Evolutionary conservation across 2,797 vertebrate species (phyloP), one percentile per base, ranked within the genome.

Genomic region (Argyrosomus regius): DNA sequence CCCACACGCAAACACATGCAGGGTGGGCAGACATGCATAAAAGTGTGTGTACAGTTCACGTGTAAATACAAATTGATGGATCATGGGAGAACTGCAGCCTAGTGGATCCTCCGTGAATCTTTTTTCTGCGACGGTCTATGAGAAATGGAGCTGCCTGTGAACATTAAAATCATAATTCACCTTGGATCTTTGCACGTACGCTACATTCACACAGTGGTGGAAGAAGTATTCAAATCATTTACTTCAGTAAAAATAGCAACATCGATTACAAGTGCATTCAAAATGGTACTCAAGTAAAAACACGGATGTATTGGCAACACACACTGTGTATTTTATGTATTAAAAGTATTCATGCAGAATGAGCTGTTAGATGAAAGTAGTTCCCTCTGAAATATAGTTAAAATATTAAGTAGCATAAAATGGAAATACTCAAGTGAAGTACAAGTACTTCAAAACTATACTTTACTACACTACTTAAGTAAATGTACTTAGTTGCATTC

Each of bases 1-100:
- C 3, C 6, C 17, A 5, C 31, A 56, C 31, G 53, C 26, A 58
- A 63, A 80, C 72, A 81, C 39, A 75, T 22, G 45, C 39, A 64
- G 41, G 14, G 81, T 18, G 68, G 56, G 67, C 59, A 70, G 59
- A 59, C 58, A 28, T 66, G 58, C 72, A 28, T 46, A 17, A 68
- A 57, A 13, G 28, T 49, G 54, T 64, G 54, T 65, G 53, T 56
- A 43, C 41, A 72, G 62, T 59, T 74, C 10, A 64, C 58, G 7
- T 76, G 24, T 77, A 74, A 76, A 80, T 68, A 62, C 74, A 74
- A 62, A 35, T 2, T 75, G 72, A 84, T 72, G 72, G 65, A 85
- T 89, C 16, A 72, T 26, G 53, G 4, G 59, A 74, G 28, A 78
- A 24, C 26, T 31, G 62, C 48, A 39, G 69, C 18, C 65, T 22